These are phyloP conservation scores for Teleopsis dalmanni DNA, from an alignment of 1,140 invertebrate species.

Conservation along the genomic window DNA sequence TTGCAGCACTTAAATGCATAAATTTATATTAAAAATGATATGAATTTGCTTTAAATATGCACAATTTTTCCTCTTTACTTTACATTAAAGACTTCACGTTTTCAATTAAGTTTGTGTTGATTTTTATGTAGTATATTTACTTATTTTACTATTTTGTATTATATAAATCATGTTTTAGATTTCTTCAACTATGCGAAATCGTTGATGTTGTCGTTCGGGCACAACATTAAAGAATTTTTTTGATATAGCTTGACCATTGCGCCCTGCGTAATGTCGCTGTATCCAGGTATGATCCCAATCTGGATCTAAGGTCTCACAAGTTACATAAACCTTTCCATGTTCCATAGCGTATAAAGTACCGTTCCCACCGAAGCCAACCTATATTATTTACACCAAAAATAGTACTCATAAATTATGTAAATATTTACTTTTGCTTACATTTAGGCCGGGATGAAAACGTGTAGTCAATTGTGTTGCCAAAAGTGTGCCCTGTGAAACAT, in stretches of 20 bases:
- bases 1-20: too few relatives aligned
- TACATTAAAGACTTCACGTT: too few relatives aligned
- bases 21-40: too few relatives aligned
- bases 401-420: background rate
- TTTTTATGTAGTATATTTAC: too few relatives aligned
- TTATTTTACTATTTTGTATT: too few relatives aligned
- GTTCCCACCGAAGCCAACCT: constrained; percentile 72
- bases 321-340: constrained; percentile 63
- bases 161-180: too few relatives aligned
- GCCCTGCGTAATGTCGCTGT: constrained; percentile 53
- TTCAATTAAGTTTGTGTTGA: too few relatives aligned
- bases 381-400: constrained; percentile 6
- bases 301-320: constrained; percentile 66
- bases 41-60: too few relatives aligned
- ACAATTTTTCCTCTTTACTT: too few relatives aligned
- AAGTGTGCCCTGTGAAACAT: constrained; percentile 57
- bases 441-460: constrained; percentile 71
- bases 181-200: constrained; percentile 67
- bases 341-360: constrained; percentile 68
- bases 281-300: constrained; percentile 66
- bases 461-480: constrained; percentile 59
- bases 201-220: constrained; percentile 61
- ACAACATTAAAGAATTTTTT: constrained; percentile 79
- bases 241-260: constrained; percentile 58
- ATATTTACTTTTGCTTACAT: constrained; percentile 50